These are phyloP conservation scores for Chelonus formosanus DNA, from an alignment of 2,888 invertebrate genomes.

Conservation along the genomic window DNA sequence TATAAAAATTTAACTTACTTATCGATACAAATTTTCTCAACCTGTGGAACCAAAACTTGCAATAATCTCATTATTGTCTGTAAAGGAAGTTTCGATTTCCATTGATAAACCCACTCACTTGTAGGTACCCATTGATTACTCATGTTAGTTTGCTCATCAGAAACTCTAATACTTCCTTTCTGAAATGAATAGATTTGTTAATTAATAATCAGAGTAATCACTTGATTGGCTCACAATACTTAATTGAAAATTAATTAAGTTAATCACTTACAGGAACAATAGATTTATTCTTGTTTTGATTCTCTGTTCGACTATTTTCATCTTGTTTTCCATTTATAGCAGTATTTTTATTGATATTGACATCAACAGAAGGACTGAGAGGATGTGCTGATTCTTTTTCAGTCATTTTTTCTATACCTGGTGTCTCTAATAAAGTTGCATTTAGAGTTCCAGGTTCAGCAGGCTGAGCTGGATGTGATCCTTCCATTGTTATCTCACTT, in stretches of 20 bases:
- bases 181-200: constrained; percentile 52
- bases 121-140: constrained; percentile 83
- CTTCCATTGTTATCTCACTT: constrained; percentile 79
- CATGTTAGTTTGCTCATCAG: constrained; percentile 56
- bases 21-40: constrained; percentile 99
- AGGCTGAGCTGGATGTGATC: constrained; percentile 82
- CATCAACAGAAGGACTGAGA: constrained; percentile 55
- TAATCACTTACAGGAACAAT: constrained; percentile 59
- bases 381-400: constrained; percentile 93
- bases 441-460: constrained; percentile 93
- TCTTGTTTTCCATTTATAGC: constrained; percentile 41
- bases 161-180: constrained; percentile 74
- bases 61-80: constrained; percentile 99
- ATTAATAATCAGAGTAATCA: too few species aligned
- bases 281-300: constrained; percentile 47
- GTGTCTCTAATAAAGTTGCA: constrained; percentile 89
- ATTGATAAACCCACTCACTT: constrained; percentile 93
- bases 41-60: constrained; percentile 98
- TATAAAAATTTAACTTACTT: constrained; percentile 49
- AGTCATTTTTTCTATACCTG: constrained; percentile 91
- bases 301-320: constrained; percentile 41
- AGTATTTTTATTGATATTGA: constrained; percentile 47
- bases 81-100: constrained; percentile 96
- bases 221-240: too few species aligned
- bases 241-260: neutral